Base-by-base conservation (phyloP, 1,140 invertebrate species). In the Bombus consobrinus region DNA sequence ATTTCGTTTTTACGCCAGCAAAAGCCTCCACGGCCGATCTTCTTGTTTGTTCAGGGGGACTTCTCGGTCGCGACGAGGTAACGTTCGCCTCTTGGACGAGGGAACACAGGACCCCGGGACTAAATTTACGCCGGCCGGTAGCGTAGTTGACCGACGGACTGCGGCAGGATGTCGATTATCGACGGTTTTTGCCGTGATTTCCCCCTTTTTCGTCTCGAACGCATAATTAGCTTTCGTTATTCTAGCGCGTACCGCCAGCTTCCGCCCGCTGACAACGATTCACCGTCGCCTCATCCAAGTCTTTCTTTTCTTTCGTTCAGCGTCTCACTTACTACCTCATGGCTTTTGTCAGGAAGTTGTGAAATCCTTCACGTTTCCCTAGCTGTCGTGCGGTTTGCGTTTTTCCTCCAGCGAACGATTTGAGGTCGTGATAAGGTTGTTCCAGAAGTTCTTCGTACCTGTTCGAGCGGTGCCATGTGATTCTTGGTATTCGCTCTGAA, bases 181-280 rank as follows among this genome's bases (percentile, higher is more conserved):
- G 91, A 92, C 83, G 90, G 80, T 92, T 92, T 92, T 92, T 92
- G 91, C 90, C 78, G 34, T 59, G 83, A 88, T 88, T 87, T 87
- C 68, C 79, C 37, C 41, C 41, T 78, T 87, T 78, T 68, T 77
- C 87, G 69, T 89, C 37, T 76, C 71, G 83, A 89, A 87, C 89
- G 91, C 91, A 91, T 92, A 92, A 92, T 92, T 92, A 92, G 89
- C 93, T 94, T 94, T 94, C 93, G 90, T 93, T 94, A 93, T 93
- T 94, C 90, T 93, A 92, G 89, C 89, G 91, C 92, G 92, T 89
- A 92, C 88, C 89, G 86, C 43, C 74, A 39, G 85, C 88, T 83
- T 89, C 88, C 88, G 87, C 77, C 53, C 85, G 81, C 85, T 84
- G 88, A 87, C 87, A 89, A 87, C 88, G 80, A 87, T 76, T 89